A percentile compares a stretch with the other conserved stretches of the same genome.
phyloP scores from a whole-genome alignment of 2,888 invertebrate species.

The Amiota mariae region DNA sequence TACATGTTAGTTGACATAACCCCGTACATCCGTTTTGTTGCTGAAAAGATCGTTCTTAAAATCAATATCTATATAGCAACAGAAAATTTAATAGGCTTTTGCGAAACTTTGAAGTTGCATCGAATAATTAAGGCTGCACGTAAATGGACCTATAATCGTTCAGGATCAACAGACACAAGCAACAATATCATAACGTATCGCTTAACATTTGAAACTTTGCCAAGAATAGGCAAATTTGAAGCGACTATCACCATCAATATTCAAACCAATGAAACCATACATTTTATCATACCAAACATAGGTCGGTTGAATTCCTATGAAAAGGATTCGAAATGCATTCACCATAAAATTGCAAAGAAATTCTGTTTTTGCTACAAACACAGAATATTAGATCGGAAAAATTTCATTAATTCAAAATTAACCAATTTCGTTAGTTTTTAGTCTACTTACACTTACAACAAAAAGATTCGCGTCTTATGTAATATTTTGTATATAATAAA shows the following conservation, averaged over 20 bases:
- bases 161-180: neutral
- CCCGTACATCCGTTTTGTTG: neutral
- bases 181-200: constrained; percentile 1
- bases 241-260: neutral
- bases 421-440: no score
- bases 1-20: constrained; percentile 63
- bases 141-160: neutral
- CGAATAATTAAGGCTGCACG: neutral
- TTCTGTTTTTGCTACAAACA: constrained; percentile 2
- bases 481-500: no score
- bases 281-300: neutral
- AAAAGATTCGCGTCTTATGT: no score
- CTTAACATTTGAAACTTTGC: neutral
- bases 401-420: no score
- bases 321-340: constrained; percentile 2
- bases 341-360: constrained; percentile 1
- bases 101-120: neutral
- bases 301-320: neutral
- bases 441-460: no score
- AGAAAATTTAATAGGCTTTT: neutral
- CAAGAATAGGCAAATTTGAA: neutral
- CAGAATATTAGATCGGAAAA: no score
- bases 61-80: neutral
- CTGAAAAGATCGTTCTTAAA: neutral
- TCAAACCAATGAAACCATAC: neutral